phyloP scores from a whole-genome alignment of 2,113 vertebrate genomes.

The Heterochromis multidens region DNA sequence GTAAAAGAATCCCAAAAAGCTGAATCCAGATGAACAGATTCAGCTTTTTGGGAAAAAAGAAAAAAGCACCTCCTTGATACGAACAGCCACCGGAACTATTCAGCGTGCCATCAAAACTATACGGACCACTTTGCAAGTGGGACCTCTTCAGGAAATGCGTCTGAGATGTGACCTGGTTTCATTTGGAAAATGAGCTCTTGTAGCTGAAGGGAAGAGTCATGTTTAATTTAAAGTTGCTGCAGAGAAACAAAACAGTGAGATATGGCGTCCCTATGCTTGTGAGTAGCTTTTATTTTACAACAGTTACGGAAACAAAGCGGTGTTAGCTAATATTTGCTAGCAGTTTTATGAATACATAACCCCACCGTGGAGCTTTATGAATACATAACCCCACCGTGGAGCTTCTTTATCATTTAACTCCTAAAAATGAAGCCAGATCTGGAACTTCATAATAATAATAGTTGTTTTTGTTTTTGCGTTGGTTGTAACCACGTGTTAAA shows the following conservation, averaged over 20 bases:
- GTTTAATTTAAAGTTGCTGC: conserved; percentile 55
- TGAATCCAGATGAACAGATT: too few relatives aligned
- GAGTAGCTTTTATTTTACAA: conserved; percentile 35
- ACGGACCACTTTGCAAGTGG: conserved; percentile 8
- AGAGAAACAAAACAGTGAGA: conserved; percentile 74
- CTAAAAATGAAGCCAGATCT: background rate
- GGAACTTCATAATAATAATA: background rate
- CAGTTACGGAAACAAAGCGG: background rate
- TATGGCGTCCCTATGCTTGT: conserved; percentile 91
- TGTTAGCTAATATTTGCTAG: background rate
- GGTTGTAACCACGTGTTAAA: background rate
- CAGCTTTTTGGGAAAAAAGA: background rate
- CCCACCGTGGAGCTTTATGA: background rate
- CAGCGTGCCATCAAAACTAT: rapidly evolving
- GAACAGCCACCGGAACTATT: background rate
- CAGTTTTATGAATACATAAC: background rate
- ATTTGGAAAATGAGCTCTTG: conserved; percentile 16
- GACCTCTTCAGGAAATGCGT: conserved; percentile 1
- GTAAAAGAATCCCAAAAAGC: too few relatives aligned
- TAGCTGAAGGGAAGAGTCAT: conserved; percentile 28
- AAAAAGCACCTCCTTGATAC: background rate
- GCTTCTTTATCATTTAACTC: background rate
- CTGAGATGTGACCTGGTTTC: conserved; percentile 18
- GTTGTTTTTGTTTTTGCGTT: background rate
- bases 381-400: background rate